Conservation (phyloP, 2,113 vertebrate genomes). For the Pipra filicauda region DNA sequence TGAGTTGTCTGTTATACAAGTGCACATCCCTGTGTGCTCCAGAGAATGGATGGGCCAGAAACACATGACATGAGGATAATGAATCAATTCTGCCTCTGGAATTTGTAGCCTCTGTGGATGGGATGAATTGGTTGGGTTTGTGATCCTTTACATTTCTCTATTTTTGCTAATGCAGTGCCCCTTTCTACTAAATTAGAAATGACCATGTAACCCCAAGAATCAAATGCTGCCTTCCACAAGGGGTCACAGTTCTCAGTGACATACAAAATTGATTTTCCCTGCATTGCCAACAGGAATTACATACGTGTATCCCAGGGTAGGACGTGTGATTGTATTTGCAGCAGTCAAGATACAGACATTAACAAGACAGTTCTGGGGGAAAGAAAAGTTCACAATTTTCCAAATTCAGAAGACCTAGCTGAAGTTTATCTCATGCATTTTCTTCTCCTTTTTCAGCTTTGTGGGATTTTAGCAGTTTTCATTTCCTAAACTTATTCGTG, state of each 20-base stretch:
- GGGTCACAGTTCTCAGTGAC: background rate
- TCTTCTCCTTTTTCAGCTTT: background rate
- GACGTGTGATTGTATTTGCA: background rate
- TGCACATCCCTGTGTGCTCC: background rate
- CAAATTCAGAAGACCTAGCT: background rate
- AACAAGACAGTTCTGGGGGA: background rate
- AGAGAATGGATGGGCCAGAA: background rate
- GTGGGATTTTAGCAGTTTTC: background rate
- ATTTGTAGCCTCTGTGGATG: background rate
- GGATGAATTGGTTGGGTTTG: background rate
- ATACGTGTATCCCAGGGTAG: background rate
- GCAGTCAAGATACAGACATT: background rate
- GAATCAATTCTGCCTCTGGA: background rate
- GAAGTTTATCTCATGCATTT: background rate
- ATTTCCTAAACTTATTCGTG: background rate
- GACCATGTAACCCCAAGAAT: background rate
- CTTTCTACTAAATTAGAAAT: background rate
- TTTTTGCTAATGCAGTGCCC: background rate
- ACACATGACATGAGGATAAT: background rate
- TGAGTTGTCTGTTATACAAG: background rate
- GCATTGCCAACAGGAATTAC: background rate
- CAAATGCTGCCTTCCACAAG: background rate
- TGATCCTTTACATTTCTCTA: background rate
- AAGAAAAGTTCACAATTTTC: background rate
- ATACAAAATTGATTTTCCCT: slow-evolving; percentile 6